A percentile compares a stretch with the other conserved stretches of the same genome.
phyloP scores from a whole-genome alignment of 2,113 vertebrate genomes.

The Tetrao urogallus region DNA sequence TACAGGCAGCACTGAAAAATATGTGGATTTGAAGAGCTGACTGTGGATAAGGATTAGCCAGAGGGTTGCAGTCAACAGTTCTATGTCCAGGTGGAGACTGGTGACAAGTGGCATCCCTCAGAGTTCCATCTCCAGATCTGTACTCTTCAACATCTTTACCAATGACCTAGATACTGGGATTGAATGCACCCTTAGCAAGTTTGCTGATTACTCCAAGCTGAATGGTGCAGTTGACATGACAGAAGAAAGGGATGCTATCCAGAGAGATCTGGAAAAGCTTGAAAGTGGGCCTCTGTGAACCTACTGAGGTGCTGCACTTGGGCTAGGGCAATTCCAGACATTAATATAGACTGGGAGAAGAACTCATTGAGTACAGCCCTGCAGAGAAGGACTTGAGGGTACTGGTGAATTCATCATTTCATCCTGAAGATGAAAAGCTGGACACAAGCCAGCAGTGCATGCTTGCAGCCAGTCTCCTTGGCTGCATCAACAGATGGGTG shows the following conservation, averaged over 20 bases:
- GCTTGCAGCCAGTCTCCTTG: neutral
- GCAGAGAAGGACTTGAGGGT: neutral
- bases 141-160: neutral
- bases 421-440: neutral
- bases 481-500: neutral
- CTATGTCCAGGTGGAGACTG: neutral
- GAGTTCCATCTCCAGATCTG: neutral
- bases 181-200: neutral
- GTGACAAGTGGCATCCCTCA: neutral
- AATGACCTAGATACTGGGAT: neutral
- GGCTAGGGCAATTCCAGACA: too few relatives aligned
- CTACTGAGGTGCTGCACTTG: too few relatives aligned
- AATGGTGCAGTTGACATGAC: neutral
- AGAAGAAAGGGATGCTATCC: neutral
- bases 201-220: neutral
- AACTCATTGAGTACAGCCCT: neutral
- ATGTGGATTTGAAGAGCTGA: neutral
- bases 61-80: neutral
- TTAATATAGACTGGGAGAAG: too few relatives aligned
- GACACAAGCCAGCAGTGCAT: neutral
- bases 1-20: too few relatives aligned
- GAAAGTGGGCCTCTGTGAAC: too few relatives aligned
- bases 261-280: too few relatives aligned
- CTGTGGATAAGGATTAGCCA: neutral
- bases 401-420: neutral